phyloP scores from a whole-genome alignment of 1,140 invertebrate genomes.

The Drosophila takahashii region DNA sequence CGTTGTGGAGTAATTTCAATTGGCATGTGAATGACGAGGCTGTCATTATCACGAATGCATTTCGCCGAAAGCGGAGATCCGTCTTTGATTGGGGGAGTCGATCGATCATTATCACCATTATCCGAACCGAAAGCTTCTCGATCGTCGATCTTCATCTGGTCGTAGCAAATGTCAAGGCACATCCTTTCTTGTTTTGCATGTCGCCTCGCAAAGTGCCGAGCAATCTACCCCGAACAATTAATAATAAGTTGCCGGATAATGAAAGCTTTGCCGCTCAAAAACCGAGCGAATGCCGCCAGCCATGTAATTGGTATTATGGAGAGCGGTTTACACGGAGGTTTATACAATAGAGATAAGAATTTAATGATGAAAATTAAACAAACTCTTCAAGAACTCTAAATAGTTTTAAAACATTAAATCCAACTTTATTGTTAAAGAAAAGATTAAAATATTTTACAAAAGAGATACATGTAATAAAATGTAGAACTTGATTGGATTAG shows the following conservation, averaged over 20 bases:
- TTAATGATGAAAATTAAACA: no score
- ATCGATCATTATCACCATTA: conserved; percentile 69
- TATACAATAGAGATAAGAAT: no score
- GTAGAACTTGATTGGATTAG: no score
- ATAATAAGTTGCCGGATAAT: conserved; percentile 53
- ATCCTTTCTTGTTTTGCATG: conserved; percentile 67
- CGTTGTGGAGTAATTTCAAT: conserved; percentile 8
- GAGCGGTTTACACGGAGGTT: conserved; percentile 13
- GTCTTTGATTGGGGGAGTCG: conserved; percentile 33
- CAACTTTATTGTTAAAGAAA: no score
- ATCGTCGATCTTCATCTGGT: conserved; percentile 41
- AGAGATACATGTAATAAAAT: no score
- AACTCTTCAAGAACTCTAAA: no score
- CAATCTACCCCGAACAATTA: conserved; percentile 47
- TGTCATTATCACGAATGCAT: conserved; percentile 70
- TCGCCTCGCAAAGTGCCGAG: conserved; percentile 21
- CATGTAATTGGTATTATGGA: conserved; percentile 22
- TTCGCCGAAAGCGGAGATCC: conserved; percentile 31
- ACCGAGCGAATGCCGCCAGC: conserved; percentile 13
- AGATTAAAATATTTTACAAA: no score
- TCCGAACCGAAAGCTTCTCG: conserved; percentile 18
- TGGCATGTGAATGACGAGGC: conserved; percentile 54
- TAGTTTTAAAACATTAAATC: no score
- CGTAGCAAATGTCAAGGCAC: conserved; percentile 74
- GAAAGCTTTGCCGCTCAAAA: conserved; percentile 22